Conservation (phyloP, 2,113 vertebrate species). For the Bombycilla garrulus region DNA sequence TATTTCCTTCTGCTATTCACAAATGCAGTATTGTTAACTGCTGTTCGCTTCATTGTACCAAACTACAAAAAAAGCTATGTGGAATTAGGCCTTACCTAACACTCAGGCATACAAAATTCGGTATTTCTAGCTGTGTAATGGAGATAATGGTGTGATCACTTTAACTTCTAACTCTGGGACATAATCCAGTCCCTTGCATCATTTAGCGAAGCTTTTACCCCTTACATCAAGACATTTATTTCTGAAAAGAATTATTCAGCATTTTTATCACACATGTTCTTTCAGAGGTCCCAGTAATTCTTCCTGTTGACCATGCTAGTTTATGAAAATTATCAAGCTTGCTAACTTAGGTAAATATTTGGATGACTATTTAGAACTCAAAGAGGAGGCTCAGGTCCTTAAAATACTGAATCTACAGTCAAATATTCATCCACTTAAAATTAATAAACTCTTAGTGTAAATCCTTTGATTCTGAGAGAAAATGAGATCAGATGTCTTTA, state of each 20-base stretch:
- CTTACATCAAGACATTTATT: not conserved
- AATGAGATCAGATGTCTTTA: not conserved
- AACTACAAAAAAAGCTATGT: not conserved
- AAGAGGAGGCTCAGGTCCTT: not conserved
- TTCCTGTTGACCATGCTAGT: not conserved
- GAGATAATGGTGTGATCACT: not conserved
- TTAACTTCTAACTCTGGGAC: fast-evolving
- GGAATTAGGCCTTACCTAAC: not conserved
- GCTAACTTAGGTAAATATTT: not conserved
- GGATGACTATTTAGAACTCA: not conserved
- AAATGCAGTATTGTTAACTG: not conserved
- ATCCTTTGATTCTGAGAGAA: not conserved
- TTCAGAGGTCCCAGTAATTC: not conserved
- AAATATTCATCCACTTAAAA: not conserved
- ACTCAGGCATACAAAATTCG: not conserved
- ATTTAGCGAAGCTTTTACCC: not conserved
- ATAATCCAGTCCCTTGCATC: not conserved
- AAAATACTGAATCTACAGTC: not conserved
- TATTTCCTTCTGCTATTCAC: not conserved
- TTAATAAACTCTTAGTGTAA: not conserved
- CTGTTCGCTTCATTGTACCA: not conserved
- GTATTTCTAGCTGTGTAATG: not conserved
- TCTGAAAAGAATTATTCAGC: not conserved
- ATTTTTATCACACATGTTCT: not conserved
- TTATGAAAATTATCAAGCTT: not conserved